Evolutionary conservation across 2,797 vertebrate genomes (phyloP), one percentile per base, ranked within the genome.

Genomic region (Numenius phaeopus): DNA sequence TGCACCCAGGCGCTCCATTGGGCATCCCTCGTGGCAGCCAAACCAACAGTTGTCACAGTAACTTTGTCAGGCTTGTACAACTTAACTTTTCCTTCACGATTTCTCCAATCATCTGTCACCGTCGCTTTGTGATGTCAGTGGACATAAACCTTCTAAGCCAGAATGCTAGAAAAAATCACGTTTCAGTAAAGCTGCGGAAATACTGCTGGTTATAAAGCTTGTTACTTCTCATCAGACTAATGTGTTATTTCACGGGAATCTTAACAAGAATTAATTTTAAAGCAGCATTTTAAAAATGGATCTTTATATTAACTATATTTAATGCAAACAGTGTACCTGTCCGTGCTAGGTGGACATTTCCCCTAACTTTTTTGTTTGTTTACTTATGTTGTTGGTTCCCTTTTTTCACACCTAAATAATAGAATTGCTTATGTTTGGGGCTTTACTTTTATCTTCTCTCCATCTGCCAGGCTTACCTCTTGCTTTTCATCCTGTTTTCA

Each of bases 1-100:
- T 17, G 34, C 5, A 1, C 9, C 6, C 18, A 4, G 3, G 5
- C 27, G 11, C 12, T 44, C 29, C 5, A 6, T n/a, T 5, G 5
- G 20, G 20, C 50, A 22, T 78, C 30, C 20, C 10, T 14, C 3
- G 1, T 17, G 32, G 24, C 27, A 52, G 34, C 46, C 29, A 9
- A 11, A 59, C 30, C 19, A 1, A 3, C 8, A 2, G 7, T 15
- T 22, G 20, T 47, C 3, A 0, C 20, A 11, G 5, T 80, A 44
- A 4, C 29, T 83, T 37, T 37, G 26, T 29, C 24, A 2, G 21
- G 21, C 15, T 11, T 59, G 11, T 50, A 3, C 16, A 42, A 3
- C 10, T 77, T 29, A 21, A 2, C 8, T 32, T 42, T 66, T 26
- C 19, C n/a, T 32, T 54, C 15, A 11, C 0, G 0, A 6, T 64